Evolutionary conservation across 2,888 invertebrate species (phyloP).

Genomic region (Amphipyra tragopoginis): DNA sequence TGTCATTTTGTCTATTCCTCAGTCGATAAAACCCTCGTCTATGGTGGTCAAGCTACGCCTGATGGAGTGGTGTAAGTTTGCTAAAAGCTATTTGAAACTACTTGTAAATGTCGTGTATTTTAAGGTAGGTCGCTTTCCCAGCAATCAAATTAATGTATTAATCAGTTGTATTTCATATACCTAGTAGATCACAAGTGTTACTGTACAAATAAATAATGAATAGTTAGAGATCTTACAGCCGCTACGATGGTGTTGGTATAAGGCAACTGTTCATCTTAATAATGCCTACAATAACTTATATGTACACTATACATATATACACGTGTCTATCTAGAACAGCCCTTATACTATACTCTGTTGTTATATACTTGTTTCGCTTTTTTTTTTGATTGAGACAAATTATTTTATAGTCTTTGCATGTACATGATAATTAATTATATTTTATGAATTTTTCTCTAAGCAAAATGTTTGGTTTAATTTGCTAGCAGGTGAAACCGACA

Average conservation of each 20-base stretch:
- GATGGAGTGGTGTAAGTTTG: neutral
- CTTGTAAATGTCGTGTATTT: neutral
- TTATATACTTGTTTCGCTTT: too few relatives aligned
- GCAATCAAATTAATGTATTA: neutral
- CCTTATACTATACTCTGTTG: neutral
- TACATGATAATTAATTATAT: too few relatives aligned
- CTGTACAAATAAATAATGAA: slow-evolving; percentile 31
- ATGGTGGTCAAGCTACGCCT: too few relatives aligned
- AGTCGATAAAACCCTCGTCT: too few relatives aligned
- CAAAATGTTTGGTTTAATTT: neutral
- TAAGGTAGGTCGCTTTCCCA: slow-evolving; percentile 3
- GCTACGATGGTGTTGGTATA: slow-evolving; percentile 24
- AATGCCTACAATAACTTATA: slow-evolving; percentile 20
- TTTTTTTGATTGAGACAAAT: too few relatives aligned
- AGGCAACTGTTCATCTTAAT: slow-evolving; percentile 22
- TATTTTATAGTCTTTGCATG: too few relatives aligned
- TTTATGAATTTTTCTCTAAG: too few relatives aligned
- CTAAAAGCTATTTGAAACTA: neutral
- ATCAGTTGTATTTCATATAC: slow-evolving; percentile 2
- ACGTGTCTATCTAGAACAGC: neutral
- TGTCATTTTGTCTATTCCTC: too few relatives aligned
- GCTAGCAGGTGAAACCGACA: neutral
- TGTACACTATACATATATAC: neutral
- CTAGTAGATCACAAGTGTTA: neutral
- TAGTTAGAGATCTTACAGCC: slow-evolving; percentile 20